phyloP scores from a whole-genome alignment of 2,888 invertebrate genomes.

The Fragum fragum region DNA sequence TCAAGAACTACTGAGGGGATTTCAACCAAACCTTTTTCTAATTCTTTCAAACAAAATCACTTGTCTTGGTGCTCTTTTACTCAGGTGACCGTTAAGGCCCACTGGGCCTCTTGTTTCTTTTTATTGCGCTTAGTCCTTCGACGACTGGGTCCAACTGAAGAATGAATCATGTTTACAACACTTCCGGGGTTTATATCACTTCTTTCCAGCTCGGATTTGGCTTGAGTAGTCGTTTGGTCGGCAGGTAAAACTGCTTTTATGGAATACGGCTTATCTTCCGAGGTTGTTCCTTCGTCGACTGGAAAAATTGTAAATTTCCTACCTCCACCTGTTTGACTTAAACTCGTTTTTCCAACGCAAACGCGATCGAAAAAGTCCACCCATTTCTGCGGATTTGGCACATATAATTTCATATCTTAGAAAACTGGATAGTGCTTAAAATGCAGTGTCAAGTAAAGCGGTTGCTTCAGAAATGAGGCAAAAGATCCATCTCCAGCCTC shows the following conservation, averaged over 20 bases:
- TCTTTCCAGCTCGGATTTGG: constrained; percentile 47
- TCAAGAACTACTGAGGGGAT: too few relatives aligned
- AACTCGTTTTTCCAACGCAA: constrained; percentile 29
- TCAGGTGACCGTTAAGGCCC: too few relatives aligned
- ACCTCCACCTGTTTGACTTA: constrained; percentile 42
- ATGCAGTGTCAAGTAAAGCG: constrained; percentile 52
- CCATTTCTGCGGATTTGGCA: constrained; percentile 64
- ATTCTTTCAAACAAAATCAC: too few relatives aligned
- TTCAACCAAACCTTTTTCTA: too few relatives aligned
- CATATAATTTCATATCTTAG: constrained; percentile 50
- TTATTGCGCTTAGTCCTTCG: neutral
- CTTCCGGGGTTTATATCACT: constrained; percentile 44
- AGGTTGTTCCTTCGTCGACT: neutral
- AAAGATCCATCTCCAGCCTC: constrained; percentile 9
- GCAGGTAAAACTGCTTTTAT: constrained; percentile 50
- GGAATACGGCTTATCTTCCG: neutral
- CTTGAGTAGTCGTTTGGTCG: constrained; percentile 51
- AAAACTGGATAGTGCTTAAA: constrained; percentile 35
- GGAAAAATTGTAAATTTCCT: neutral
- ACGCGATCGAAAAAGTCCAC: constrained; percentile 48
- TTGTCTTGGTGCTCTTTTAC: too few relatives aligned
- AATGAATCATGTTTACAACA: constrained; percentile 36
- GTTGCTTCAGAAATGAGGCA: constrained; percentile 37
- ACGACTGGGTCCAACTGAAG: neutral
- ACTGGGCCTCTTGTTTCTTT: too few relatives aligned